A percentile compares a stretch with the other conserved stretches of the same genome.
phyloP scores from a whole-genome alignment of 2,888 invertebrate species.

The Bellardia pandia region DNA sequence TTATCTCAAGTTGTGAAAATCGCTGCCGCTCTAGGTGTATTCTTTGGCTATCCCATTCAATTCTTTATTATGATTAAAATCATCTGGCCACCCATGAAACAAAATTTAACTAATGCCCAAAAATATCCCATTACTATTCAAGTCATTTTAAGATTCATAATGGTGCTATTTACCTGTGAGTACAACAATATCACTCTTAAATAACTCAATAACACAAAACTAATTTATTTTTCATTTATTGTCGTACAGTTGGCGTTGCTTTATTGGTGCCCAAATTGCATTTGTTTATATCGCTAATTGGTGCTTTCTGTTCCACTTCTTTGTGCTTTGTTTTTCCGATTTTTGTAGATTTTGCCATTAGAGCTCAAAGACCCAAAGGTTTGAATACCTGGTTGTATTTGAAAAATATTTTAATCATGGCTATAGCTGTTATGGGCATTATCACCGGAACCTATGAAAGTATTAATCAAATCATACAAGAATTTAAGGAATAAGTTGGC shows the following conservation, averaged over 20 bases:
- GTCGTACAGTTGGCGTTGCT: conserved; percentile 89
- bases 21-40: conserved; percentile 93
- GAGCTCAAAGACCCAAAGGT: conserved; percentile 86
- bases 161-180: conserved; percentile 95
- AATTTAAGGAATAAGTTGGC: conserved; percentile 74
- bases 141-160: conserved; percentile 88
- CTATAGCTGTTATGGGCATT: conserved; percentile 89
- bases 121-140: conserved; percentile 87
- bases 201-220: background rate
- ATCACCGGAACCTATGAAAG: conserved; percentile 91
- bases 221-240: background rate
- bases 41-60: conserved; percentile 97
- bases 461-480: conserved; percentile 86
- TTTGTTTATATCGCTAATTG: conserved; percentile 95
- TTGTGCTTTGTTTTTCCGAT: conserved; percentile 95
- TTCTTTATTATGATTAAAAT: conserved; percentile 97
- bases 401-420: conserved; percentile 88
- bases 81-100: conserved; percentile 91
- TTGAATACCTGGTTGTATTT: conserved; percentile 84
- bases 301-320: conserved; percentile 94
- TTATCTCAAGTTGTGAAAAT: conserved; percentile 92
- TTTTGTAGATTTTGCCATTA: conserved; percentile 91
- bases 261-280: conserved; percentile 93
- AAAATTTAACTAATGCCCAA: conserved; percentile 85
- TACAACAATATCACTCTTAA: conserved; percentile 75